These are phyloP conservation scores for Diorhabda sublineata DNA, from an alignment of 1,140 invertebrate species.

Conservation along the genomic window DNA sequence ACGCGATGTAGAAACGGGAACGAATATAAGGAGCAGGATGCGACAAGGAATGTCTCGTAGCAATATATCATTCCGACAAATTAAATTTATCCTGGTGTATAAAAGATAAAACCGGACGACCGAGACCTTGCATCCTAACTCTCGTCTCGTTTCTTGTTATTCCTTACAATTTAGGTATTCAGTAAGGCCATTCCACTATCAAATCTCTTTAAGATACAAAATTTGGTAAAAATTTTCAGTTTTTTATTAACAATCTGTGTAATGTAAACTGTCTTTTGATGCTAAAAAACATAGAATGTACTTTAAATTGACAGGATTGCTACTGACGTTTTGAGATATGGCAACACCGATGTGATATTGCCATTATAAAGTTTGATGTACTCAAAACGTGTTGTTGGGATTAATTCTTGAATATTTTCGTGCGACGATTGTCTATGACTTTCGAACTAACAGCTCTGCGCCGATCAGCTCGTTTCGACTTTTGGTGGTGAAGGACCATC, in stretches of 20 bases:
- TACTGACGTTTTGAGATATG: neutral
- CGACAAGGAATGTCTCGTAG: conserved; percentile 25
- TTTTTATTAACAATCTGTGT: neutral
- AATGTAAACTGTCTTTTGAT: neutral
- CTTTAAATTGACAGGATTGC: neutral
- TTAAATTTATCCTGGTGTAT: conserved; percentile 57
- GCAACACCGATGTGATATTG: too few relatives aligned
- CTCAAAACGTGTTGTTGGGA: too few relatives aligned
- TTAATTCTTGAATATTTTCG: too few relatives aligned
- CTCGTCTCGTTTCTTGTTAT: conserved; percentile 2
- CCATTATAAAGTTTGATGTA: too few relatives aligned
- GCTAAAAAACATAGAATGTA: neutral
- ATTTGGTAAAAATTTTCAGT: neutral
- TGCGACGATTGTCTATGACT: conserved; percentile 23
- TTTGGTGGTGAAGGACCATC: too few relatives aligned
- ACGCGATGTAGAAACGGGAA: conserved; percentile 40
- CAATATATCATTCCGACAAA: conserved; percentile 56
- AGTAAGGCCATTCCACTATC: neutral
- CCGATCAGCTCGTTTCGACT: neutral
- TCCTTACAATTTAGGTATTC: neutral
- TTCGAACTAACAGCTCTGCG: conserved; percentile 43
- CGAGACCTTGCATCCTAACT: conserved; percentile 15
- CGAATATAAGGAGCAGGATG: conserved; percentile 33
- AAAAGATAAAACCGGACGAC: conserved; percentile 48
- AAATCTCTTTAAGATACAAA: neutral